Percentiles rank a stretch among this genome's conserved stretches.
Evolutionary conservation across 2,113 vertebrate genomes (phyloP).

Genomic region (Heteronetta atricapilla): DNA sequence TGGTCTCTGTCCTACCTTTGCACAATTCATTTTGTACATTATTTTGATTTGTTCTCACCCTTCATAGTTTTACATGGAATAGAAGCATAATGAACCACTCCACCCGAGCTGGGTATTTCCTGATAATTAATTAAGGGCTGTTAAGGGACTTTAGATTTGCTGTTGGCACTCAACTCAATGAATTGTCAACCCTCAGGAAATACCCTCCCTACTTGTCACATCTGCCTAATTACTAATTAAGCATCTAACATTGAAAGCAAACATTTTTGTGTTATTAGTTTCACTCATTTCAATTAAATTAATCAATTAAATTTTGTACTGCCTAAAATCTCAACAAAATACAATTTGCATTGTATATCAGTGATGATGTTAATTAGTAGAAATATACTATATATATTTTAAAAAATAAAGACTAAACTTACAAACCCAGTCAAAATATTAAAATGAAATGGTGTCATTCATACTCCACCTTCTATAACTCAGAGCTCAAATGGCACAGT

Average conservation of each 20-base stretch:
- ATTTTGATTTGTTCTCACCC: not conserved
- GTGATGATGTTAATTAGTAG: not conserved
- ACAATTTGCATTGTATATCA: not conserved
- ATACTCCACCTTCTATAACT: not conserved
- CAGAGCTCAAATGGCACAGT: not conserved
- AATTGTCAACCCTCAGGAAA: slow-evolving; percentile 48
- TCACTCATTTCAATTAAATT: not conserved
- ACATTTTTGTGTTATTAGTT: not conserved
- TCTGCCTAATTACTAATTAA: slow-evolving; percentile 42
- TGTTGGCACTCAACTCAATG: slow-evolving; percentile 7
- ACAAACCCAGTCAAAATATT: not conserved
- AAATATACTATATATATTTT: not conserved
- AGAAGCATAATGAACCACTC: not conserved
- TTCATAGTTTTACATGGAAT: not conserved
- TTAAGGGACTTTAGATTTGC: slow-evolving; percentile 40
- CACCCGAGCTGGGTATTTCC: slow-evolving; percentile 55
- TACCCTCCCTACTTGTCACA: slow-evolving; percentile 26
- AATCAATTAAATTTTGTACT: not conserved
- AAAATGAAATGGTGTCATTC: not conserved
- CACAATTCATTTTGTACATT: not conserved
- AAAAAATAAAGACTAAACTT: not conserved
- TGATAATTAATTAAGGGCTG: slow-evolving; percentile 54
- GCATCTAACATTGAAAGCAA: not conserved
- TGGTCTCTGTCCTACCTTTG: not conserved
- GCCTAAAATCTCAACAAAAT: not conserved